Conservation (phyloP, 2,797 vertebrate genomes). For the Odontamblyopus lacepedii region DNA sequence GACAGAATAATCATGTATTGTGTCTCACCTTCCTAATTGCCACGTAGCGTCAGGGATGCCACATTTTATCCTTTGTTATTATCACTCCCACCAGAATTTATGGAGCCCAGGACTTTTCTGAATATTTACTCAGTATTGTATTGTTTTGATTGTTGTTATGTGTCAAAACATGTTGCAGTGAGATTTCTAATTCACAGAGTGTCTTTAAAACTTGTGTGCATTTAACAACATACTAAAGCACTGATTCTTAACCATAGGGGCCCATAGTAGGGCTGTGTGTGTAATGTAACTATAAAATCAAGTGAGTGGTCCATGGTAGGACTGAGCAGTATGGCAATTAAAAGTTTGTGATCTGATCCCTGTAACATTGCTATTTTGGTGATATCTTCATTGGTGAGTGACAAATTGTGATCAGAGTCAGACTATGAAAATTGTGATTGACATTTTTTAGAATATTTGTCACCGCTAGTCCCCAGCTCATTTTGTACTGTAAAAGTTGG, state of each 20-base stretch:
- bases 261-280: background rate
- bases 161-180: conserved; percentile 68
- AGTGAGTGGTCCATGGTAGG: background rate
- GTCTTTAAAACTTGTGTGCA: conserved; percentile 66
- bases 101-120: conserved; percentile 61
- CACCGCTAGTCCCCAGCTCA: background rate
- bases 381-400: background rate
- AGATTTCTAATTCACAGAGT: conserved; percentile 56
- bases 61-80: conserved; percentile 56
- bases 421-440: background rate
- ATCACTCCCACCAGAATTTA: conserved; percentile 43
- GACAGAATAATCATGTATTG: conserved; percentile 46
- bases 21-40: conserved; percentile 55
- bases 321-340: background rate
- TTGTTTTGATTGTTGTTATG: conserved; percentile 75
- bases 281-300: background rate
- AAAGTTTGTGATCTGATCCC: background rate
- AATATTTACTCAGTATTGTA: conserved; percentile 78
- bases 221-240: conserved; percentile 63
- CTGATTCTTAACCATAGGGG: conserved; percentile 45
- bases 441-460: background rate
- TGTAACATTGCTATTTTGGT: background rate
- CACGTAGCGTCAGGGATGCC: conserved; percentile 61
- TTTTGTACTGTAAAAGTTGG: background rate
- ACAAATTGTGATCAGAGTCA: background rate